Evolutionary conservation across 2,113 vertebrate genomes (phyloP).

Genomic region (Pollachius pollachius): DNA sequence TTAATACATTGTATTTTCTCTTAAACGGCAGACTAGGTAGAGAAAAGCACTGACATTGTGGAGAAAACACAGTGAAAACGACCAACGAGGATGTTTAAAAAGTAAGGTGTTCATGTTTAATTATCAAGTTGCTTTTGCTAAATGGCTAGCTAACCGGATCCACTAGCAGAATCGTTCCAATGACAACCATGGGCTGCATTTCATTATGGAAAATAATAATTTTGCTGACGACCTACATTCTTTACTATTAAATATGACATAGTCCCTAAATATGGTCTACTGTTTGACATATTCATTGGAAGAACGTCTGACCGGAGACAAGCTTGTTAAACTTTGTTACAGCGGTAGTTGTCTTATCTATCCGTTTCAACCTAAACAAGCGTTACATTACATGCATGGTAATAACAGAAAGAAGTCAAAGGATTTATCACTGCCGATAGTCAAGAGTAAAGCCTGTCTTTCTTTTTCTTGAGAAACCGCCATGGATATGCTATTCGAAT

Average conservation of each 20-base stretch:
- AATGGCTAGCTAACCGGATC: not conserved
- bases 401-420: too few relatives aligned
- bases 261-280: not conserved
- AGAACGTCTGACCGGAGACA: not conserved
- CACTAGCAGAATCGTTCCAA: too few relatives aligned
- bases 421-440: too few relatives aligned
- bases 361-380: too few relatives aligned
- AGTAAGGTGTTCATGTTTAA: constrained; percentile 51
- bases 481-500: too few relatives aligned
- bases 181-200: not conserved
- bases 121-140: not conserved
- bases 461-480: too few relatives aligned
- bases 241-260: not conserved
- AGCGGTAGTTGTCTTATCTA: too few relatives aligned
- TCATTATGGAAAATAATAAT: not conserved
- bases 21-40: not conserved
- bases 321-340: too few relatives aligned
- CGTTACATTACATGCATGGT: too few relatives aligned
- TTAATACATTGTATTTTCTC: not conserved
- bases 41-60: constrained; percentile 1
- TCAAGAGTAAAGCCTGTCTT: too few relatives aligned
- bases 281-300: not conserved
- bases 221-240: not conserved
- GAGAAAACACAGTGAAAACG: constrained; percentile 11
- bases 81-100: constrained; percentile 77